Evolutionary conservation across 1,140 invertebrate species (phyloP), one percentile per base, ranked within the genome.

Genomic region (Pomacea maculata): DNA sequence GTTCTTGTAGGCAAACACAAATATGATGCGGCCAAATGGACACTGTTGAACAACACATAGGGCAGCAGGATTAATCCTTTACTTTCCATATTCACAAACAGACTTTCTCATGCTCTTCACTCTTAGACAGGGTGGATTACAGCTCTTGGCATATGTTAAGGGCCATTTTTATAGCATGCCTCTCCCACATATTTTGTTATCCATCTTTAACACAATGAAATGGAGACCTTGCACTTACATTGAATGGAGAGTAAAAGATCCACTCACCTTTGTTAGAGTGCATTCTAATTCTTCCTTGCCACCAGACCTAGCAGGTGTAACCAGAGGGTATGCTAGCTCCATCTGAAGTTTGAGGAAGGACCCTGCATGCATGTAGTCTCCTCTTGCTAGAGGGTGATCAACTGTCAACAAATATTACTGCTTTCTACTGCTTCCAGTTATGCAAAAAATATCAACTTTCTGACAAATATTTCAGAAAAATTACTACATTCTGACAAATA

Each of bases 11-110:
- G 86, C 83, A 84, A 90, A 90, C 54, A 85, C 82, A 81, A 87
- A 91, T 19, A 90, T 86, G 79, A 91, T 87, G 21, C 89, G 83
- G 55, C 86, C 84, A 85, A 90, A 91, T 71, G 90, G 89, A 86
- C 90, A 90, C 90, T 91, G 81, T 1, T 86, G 80, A 67, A 71
- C 78, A 83, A 45, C 34, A 45, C 73, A 86, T 29, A 68, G 82
- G 70, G 11, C 61, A 29, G 57, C 70, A 61, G n/a, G 57, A 15
- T 63, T 74, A 12, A 63, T 80, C 12, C 21, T 3, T 21, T 73
- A 17, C 34, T 45, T 75, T 17, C 34, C 34, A 45, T 45, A 45
- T 4, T 45, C 34, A 45, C 34, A 45, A 45, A 45, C 34, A 45
- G 34, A 45, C 34, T 45, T 45, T 45, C 34, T 45, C 34, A 45